These are phyloP conservation scores for Temnopleurus reevesii DNA, from an alignment of 53 echinoderm and acorn worm species.

Conservation along the genomic window DNA sequence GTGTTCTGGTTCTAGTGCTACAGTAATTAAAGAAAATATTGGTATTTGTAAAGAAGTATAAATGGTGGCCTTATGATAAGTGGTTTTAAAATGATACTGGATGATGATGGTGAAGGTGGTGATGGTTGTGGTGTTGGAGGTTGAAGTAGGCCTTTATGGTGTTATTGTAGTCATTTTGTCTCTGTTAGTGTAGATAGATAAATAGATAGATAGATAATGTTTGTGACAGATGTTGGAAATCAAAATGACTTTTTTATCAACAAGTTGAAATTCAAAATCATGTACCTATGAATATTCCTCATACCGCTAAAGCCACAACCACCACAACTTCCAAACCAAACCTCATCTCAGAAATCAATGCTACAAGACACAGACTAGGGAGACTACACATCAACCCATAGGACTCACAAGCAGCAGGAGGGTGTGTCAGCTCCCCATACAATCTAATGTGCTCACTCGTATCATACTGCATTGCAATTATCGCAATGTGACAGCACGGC, in stretches of 20 bases:
- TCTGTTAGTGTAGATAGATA: too few relatives aligned
- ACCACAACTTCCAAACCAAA: neutral
- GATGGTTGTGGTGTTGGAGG: neutral
- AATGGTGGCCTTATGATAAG: neutral
- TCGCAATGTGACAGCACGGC: slow-evolving; percentile 26
- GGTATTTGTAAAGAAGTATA: too few relatives aligned
- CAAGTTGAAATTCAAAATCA: neutral
- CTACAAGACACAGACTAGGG: neutral
- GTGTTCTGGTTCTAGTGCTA: too few relatives aligned
- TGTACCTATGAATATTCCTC: neutral
- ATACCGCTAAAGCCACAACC: neutral
- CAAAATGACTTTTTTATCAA: neutral
- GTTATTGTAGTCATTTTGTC: too few relatives aligned
- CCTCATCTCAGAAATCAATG: neutral
- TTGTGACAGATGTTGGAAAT: too few relatives aligned
- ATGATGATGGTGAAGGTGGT: neutral
- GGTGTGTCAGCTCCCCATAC: neutral
- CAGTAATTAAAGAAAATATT: too few relatives aligned
- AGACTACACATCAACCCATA: neutral
- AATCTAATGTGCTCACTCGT: neutral
- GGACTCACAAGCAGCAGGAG: slow-evolving; percentile 6
- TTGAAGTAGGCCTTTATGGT: neutral
- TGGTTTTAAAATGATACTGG: neutral
- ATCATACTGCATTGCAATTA: slow-evolving; percentile 24
- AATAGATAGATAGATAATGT: too few relatives aligned